Evolutionary conservation across 2,888 invertebrate species (phyloP).

Genomic region (Aspidiotus rigidus): DNA sequence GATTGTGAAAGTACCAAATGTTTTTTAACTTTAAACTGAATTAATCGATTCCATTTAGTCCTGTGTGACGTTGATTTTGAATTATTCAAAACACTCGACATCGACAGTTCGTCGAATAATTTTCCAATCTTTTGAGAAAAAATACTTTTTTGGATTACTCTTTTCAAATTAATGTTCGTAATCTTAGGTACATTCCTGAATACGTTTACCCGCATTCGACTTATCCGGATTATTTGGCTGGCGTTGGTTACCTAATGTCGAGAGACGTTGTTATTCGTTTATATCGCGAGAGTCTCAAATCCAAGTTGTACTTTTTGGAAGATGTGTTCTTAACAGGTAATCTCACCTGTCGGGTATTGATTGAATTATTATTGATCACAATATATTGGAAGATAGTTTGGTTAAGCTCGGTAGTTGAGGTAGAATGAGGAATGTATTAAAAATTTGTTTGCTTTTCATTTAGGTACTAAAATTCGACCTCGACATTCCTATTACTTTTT

Average conservation of each 20-base stretch:
- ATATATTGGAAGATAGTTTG: neutral
- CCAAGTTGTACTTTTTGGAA: slow-evolving; percentile 64
- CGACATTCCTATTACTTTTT: too few relatives aligned
- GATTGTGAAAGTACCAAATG: too few relatives aligned
- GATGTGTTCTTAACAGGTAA: slow-evolving; percentile 69
- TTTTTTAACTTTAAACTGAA: too few relatives aligned
- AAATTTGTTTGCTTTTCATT: too few relatives aligned
- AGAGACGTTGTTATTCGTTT: slow-evolving; percentile 55
- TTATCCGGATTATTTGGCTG: slow-evolving; percentile 73
- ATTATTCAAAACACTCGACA: too few relatives aligned
- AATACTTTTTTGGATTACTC: too few relatives aligned
- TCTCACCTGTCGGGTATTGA: too few relatives aligned
- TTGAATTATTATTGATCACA: neutral
- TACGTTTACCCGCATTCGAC: slow-evolving; percentile 63
- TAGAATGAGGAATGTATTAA: neutral
- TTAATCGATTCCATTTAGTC: too few relatives aligned
- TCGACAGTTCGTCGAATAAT: too few relatives aligned
- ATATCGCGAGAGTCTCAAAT: slow-evolving; percentile 57
- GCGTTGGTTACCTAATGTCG: slow-evolving; percentile 70
- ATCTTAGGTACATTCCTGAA: slow-evolving; percentile 61
- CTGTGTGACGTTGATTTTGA: too few relatives aligned
- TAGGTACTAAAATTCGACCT: too few relatives aligned
- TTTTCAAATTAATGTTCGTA: neutral
- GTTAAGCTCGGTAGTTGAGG: neutral
- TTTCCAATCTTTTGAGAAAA: too few relatives aligned